Conservation (phyloP, 1,140 invertebrate species). For the Magallana angulata region DNA sequence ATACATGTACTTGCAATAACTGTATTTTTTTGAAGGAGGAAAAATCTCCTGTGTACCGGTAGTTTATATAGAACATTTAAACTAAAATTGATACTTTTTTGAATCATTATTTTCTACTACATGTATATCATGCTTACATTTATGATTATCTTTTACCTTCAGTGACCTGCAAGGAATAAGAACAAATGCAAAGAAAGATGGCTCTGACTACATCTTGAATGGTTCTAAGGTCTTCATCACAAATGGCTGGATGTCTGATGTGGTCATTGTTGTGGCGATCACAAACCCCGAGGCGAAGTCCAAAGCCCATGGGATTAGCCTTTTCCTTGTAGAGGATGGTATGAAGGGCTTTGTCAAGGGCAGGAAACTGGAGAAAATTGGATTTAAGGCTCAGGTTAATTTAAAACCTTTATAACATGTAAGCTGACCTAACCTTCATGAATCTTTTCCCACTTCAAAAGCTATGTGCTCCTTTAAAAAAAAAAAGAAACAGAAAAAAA, state of each 20-base stretch:
- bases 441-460: too few species aligned
- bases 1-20: too few species aligned
- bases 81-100: too few species aligned
- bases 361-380: constrained; percentile 80
- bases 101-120: too few species aligned
- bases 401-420: too few species aligned
- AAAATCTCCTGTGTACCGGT: too few species aligned
- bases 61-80: too few species aligned
- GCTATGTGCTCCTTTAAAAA: too few species aligned
- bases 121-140: background rate
- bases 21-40: too few species aligned
- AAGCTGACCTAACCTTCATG: too few species aligned
- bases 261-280: constrained; percentile 81
- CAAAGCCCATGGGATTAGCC: constrained; percentile 80
- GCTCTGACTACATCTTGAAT: constrained; percentile 81
- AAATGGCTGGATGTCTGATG: constrained; percentile 80
- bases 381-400: constrained; percentile 78
- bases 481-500: too few species aligned
- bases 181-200: constrained; percentile 80
- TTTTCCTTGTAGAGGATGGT: constrained; percentile 81
- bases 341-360: constrained; percentile 81
- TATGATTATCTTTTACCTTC: constrained; percentile 36
- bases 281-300: constrained; percentile 79
- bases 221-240: constrained; percentile 82
- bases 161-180: constrained; percentile 81